phyloP scores from a whole-genome alignment of 2,888 invertebrate genomes.

The Ferdinandea cuprea region DNA sequence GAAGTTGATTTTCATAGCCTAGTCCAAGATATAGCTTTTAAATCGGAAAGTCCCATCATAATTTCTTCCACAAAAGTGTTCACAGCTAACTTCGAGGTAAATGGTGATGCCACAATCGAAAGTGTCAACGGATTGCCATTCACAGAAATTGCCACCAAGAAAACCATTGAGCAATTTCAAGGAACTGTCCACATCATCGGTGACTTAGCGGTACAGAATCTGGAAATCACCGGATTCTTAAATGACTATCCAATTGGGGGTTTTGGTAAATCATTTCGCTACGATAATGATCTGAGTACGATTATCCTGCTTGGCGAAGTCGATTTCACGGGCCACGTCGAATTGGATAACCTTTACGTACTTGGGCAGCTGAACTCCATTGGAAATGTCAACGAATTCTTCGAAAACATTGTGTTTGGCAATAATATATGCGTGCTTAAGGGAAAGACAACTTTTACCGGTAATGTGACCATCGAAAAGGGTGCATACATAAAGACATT shows the following conservation, averaged over 20 bases:
- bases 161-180: constrained; percentile 73
- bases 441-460: constrained; percentile 79
- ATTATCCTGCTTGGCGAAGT: constrained; percentile 79
- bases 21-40: constrained; percentile 82
- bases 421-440: constrained; percentile 75
- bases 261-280: constrained; percentile 75
- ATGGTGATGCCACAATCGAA: constrained; percentile 78
- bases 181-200: constrained; percentile 79
- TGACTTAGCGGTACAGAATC: constrained; percentile 75
- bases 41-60: constrained; percentile 77
- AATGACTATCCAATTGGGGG: constrained; percentile 75
- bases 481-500: constrained; percentile 80
- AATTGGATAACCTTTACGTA: constrained; percentile 78
- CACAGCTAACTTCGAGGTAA: constrained; percentile 77
- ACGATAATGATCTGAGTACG: constrained; percentile 74
- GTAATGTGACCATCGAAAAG: constrained; percentile 78
- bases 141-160: constrained; percentile 81
- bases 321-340: constrained; percentile 69
- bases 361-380: constrained; percentile 77
- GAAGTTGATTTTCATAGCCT: constrained; percentile 81
- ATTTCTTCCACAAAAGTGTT: constrained; percentile 78
- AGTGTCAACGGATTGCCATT: constrained; percentile 82
- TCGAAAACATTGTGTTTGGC: constrained; percentile 79
- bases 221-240: constrained; percentile 75
- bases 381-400: constrained; percentile 77